Percentiles rank a stretch among this genome's conserved stretches.
Conservation (phyloP, 2,888 invertebrate genomes). For the Ormyrus pomaceus region DNA sequence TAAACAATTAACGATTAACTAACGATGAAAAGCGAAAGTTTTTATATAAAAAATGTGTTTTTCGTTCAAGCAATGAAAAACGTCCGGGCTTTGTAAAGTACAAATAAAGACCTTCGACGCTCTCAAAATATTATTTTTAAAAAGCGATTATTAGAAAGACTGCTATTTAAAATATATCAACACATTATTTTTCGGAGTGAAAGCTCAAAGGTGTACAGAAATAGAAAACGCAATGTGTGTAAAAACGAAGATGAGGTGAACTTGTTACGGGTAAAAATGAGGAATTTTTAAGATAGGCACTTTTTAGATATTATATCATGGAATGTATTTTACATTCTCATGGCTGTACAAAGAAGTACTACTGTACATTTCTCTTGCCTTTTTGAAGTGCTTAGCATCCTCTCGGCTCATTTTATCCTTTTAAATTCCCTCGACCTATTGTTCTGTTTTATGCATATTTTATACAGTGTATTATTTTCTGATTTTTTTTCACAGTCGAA, state of each 20-base stretch:
- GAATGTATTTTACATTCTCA: constrained; percentile 45
- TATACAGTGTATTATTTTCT: constrained; percentile 39
- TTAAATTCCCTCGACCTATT: constrained; percentile 32
- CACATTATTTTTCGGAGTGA: neutral
- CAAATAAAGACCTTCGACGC: constrained; percentile 1
- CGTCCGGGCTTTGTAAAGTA: constrained; percentile 18
- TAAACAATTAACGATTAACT: neutral
- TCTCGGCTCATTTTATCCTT: constrained; percentile 20
- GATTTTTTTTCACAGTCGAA: neutral
- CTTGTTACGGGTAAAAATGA: constrained; percentile 22
- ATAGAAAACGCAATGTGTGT: constrained; percentile 15
- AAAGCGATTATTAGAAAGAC: constrained; percentile 25
- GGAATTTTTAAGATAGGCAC: constrained; percentile 43
- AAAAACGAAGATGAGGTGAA: constrained; percentile 15
- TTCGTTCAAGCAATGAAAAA: neutral
- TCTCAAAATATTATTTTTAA: constrained; percentile 19
- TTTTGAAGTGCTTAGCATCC: constrained; percentile 41
- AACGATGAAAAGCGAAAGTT: neutral
- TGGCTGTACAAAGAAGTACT: constrained; percentile 4
- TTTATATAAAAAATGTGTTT: neutral
- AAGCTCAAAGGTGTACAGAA: constrained; percentile 26
- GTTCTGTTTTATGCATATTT: constrained; percentile 55
- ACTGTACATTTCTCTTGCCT: constrained; percentile 2
- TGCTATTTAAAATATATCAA: constrained; percentile 6
- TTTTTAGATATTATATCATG: constrained; percentile 16